Conservation (phyloP, 2,888 invertebrate species). For the Scotopteryx bipunctaria region DNA sequence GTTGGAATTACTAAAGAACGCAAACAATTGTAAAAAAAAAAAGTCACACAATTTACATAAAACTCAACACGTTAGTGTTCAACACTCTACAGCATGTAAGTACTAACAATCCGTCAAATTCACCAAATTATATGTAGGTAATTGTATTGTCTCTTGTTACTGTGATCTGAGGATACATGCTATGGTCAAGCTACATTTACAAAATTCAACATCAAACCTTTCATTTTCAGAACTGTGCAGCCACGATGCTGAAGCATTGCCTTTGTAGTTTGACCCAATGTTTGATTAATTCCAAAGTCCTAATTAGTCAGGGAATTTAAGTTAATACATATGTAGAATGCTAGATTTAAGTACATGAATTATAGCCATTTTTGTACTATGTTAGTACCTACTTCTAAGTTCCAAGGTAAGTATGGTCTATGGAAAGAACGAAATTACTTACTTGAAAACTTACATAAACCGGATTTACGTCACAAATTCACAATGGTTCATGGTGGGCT, state of each 20-base stretch:
- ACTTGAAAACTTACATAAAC: neutral
- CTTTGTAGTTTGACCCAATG: constrained; percentile 3
- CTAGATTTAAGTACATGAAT: constrained; percentile 10
- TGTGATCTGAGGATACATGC: constrained; percentile 66
- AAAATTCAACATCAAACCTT: constrained; percentile 1
- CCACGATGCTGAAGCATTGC: neutral
- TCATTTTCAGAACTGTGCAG: neutral
- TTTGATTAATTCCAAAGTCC: constrained; percentile 13
- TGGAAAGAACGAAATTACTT: no score
- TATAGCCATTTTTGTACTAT: constrained; percentile 3
- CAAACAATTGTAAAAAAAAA: constrained; percentile 72
- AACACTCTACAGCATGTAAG: constrained; percentile 60
- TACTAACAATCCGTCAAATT: constrained; percentile 79
- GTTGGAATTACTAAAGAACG: constrained; percentile 79
- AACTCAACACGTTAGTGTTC: constrained; percentile 53
- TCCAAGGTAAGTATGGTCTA: no score
- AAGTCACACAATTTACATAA: constrained; percentile 63
- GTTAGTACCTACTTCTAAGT: neutral
- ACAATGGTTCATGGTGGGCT: neutral
- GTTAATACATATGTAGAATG: constrained; percentile 21
- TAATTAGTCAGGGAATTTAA: constrained; percentile 16
- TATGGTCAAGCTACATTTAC: constrained; percentile 34
- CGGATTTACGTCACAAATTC: neutral
- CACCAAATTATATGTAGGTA: constrained; percentile 78
- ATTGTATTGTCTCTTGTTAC: constrained; percentile 78